Percentiles rank a stretch among this genome's conserved stretches.
phyloP scores from a whole-genome alignment of 2,888 invertebrate species.

The Bombylius discolor region DNA sequence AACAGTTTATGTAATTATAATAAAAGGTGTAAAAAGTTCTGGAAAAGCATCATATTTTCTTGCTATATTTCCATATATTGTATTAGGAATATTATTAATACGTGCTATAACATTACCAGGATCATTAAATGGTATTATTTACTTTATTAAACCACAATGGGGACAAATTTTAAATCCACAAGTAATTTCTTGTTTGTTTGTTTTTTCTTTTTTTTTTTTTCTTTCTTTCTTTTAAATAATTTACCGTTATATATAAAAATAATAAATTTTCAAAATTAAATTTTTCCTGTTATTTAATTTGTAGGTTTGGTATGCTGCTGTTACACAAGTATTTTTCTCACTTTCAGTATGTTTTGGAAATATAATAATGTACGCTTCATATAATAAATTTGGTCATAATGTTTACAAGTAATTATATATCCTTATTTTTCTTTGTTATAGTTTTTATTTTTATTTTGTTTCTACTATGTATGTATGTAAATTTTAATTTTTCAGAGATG shows the following conservation, averaged over 20 bases:
- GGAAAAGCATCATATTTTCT: constrained; percentile 63
- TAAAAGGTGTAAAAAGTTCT: constrained; percentile 47
- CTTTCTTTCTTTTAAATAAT: too few species aligned
- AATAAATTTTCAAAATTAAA: neutral
- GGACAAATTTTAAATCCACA: constrained; percentile 45
- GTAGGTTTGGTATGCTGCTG: constrained; percentile 51
- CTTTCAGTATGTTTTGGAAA: constrained; percentile 49
- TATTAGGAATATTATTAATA: constrained; percentile 50
- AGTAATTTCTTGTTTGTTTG: constrained; percentile 21
- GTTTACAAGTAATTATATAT: constrained; percentile 36
- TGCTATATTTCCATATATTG: constrained; percentile 56
- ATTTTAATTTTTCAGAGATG: constrained; percentile 34
- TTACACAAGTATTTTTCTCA: constrained; percentile 51
- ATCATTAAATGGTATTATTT: constrained; percentile 46
- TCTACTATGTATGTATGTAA: too few species aligned
- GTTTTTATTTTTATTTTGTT: too few species aligned
- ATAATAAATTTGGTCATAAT: constrained; percentile 47
- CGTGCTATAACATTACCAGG: constrained; percentile 47
- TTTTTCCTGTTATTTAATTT: neutral
- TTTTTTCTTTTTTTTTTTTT: too few species aligned
- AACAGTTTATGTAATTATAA: constrained; percentile 40
- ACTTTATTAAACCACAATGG: constrained; percentile 54
- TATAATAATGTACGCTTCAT: constrained; percentile 49
- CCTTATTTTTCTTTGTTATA: too few species aligned
- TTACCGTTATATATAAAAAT: neutral